Conservation (phyloP, 2,888 invertebrate genomes). For the Tolmerus cingulatus region DNA sequence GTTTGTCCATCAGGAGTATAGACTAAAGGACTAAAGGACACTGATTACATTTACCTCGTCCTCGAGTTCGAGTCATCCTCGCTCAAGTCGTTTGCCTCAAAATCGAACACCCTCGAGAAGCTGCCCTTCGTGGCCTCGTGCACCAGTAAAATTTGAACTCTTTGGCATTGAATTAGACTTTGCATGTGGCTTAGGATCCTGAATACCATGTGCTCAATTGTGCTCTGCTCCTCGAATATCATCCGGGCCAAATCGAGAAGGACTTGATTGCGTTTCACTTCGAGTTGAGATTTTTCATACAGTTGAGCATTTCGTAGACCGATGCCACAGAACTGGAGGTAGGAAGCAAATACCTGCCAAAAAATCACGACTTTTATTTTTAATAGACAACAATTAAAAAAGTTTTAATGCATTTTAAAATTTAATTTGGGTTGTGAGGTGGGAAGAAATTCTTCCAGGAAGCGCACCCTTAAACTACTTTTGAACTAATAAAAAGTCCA, state of each 20-base stretch:
- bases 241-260: conserved; percentile 92
- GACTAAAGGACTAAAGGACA: not conserved
- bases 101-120: conserved; percentile 93
- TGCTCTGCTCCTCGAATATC: conserved; percentile 97
- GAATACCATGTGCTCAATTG: conserved; percentile 93
- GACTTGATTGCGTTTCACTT: conserved; percentile 95
- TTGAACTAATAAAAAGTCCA: not conserved
- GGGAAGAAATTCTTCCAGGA: not conserved
- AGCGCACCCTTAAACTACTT: not conserved
- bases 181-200: conserved; percentile 94
- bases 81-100: conserved; percentile 88
- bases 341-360: conserved; percentile 82
- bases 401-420: not conserved
- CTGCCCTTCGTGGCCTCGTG: conserved; percentile 91
- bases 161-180: conserved; percentile 91
- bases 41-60: conserved; percentile 68
- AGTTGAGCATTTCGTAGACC: conserved; percentile 95
- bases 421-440: not conserved
- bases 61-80: conserved; percentile 82
- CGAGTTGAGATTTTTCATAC: conserved; percentile 92
- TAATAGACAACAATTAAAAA: not conserved
- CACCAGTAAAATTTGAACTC: conserved; percentile 92
- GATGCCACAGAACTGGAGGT: conserved; percentile 96
- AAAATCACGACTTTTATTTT: not conserved
- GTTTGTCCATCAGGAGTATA: conserved; percentile 21